These are phyloP conservation scores for Pimpla rufipes DNA, from an alignment of 2,888 invertebrate genomes.

Conservation along the genomic window DNA sequence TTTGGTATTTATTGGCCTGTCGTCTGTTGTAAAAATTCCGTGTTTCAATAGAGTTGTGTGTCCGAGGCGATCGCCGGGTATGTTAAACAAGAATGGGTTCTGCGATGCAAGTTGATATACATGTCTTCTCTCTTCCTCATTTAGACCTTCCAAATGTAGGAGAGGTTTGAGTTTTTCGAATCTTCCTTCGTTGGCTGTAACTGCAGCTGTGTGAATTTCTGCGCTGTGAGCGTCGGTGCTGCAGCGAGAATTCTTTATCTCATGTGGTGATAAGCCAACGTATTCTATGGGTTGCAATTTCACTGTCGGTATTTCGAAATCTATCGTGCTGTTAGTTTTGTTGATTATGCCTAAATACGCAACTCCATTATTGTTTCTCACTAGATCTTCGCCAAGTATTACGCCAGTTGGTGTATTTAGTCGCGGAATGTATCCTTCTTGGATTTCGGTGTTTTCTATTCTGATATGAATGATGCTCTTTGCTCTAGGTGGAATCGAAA, in stretches of 20 bases:
- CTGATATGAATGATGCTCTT: no score
- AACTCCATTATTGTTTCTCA: constrained; percentile 14
- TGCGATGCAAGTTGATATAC: constrained; percentile 6
- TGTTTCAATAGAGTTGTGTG: neutral
- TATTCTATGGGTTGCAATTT: neutral
- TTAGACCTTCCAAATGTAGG: neutral
- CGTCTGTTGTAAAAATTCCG: constrained; percentile 3
- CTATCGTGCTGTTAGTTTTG: neutral
- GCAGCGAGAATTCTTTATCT: constrained; percentile 4
- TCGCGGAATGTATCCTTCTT: constrained; percentile 22
- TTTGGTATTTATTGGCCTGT: neutral
- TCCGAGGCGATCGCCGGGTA: neutral
- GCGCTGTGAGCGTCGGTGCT: constrained; percentile 57
- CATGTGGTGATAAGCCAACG: neutral
- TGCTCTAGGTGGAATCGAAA: constrained; percentile 10
- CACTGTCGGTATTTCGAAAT: constrained; percentile 7
- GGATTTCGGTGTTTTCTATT: neutral
- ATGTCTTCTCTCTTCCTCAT: neutral
- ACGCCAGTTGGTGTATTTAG: neutral
- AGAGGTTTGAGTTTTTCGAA: constrained; percentile 29
- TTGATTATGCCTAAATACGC: constrained; percentile 1
- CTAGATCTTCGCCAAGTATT: constrained; percentile 24
- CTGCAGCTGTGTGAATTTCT: neutral
- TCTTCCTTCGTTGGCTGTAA: neutral
- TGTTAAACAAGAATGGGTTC: constrained; percentile 4